A percentile compares a stretch with the other conserved stretches of the same genome.
Evolutionary conservation across 1,140 invertebrate species (phyloP).

Genomic region (Hyposmocoma kahamanoa): DNA sequence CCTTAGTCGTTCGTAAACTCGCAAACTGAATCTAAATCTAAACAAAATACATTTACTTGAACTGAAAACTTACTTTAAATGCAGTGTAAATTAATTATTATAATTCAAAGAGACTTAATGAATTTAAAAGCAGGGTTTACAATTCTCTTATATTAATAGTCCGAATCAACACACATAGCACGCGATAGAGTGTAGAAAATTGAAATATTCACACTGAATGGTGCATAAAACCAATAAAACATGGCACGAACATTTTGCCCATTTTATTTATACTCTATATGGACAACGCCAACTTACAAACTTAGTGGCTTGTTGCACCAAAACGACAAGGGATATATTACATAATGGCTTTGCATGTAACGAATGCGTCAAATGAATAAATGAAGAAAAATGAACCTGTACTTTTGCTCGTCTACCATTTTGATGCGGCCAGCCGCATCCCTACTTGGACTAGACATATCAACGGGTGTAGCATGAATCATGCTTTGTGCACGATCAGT

Average conservation of each 20-base stretch:
- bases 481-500: not conserved
- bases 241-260: conserved; percentile 11
- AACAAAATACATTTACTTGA: conserved; percentile 24
- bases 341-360: too few relatives aligned
- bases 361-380: too few relatives aligned
- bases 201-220: conserved; percentile 36
- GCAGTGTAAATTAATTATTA: conserved; percentile 12
- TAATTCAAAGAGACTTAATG: not conserved
- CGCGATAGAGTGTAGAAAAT: conserved; percentile 71
- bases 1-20: not conserved
- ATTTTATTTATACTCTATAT: conserved; percentile 3
- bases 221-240: conserved; percentile 59
- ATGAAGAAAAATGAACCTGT: too few relatives aligned
- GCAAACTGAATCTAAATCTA: conserved; percentile 17
- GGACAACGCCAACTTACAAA: too few relatives aligned
- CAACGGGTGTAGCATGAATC: not conserved
- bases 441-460: not conserved
- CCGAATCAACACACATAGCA: not conserved
- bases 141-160: not conserved
- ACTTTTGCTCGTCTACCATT: too few relatives aligned
- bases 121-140: not conserved
- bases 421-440: not conserved
- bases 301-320: too few relatives aligned
- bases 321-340: too few relatives aligned
- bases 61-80: conserved; percentile 29